Percentiles rank a stretch among this genome's conserved stretches.
Evolutionary conservation across 2,888 invertebrate species (phyloP).

Genomic region (Melieria omissa): DNA sequence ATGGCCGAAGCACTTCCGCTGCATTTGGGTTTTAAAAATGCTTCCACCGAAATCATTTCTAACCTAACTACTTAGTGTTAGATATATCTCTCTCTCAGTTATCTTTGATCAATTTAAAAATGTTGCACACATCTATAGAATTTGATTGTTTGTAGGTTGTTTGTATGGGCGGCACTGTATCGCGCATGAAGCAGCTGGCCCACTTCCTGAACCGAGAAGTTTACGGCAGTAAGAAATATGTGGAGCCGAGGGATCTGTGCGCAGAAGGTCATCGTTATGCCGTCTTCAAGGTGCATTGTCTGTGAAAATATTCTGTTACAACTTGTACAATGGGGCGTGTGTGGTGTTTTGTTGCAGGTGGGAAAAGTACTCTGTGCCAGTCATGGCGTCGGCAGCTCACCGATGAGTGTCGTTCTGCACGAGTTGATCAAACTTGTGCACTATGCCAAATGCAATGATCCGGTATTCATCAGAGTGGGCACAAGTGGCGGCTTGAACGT

Average conservation of each 20-base stretch:
- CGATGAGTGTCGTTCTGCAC: conserved; percentile 95
- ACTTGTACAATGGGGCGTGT: not conserved
- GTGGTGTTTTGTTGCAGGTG: conserved; percentile 45
- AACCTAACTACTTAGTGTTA: too few species aligned
- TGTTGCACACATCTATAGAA: not conserved
- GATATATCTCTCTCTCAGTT: too few species aligned
- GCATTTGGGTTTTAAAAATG: too few species aligned
- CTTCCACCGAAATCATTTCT: too few species aligned
- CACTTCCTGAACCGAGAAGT: conserved; percentile 85
- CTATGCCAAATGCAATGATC: conserved; percentile 87
- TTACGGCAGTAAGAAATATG: conserved; percentile 81
- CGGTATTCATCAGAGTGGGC: conserved; percentile 90
- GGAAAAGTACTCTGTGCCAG: conserved; percentile 64
- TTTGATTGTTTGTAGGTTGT: conserved; percentile 75
- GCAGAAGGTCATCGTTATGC: conserved; percentile 89
- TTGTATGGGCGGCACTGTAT: conserved; percentile 93
- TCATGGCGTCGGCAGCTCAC: conserved; percentile 97
- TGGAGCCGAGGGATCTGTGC: conserved; percentile 85
- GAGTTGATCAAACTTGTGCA: conserved; percentile 95
- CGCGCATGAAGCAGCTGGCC: conserved; percentile 90
- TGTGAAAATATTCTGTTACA: not conserved
- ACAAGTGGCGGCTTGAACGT: conserved; percentile 94
- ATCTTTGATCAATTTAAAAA: too few species aligned
- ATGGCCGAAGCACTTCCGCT: too few species aligned
- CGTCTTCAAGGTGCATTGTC: conserved; percentile 83